Evolutionary conservation across 2,888 invertebrate genomes (phyloP).

Genomic region (Leptinotarsa tumamoca): DNA sequence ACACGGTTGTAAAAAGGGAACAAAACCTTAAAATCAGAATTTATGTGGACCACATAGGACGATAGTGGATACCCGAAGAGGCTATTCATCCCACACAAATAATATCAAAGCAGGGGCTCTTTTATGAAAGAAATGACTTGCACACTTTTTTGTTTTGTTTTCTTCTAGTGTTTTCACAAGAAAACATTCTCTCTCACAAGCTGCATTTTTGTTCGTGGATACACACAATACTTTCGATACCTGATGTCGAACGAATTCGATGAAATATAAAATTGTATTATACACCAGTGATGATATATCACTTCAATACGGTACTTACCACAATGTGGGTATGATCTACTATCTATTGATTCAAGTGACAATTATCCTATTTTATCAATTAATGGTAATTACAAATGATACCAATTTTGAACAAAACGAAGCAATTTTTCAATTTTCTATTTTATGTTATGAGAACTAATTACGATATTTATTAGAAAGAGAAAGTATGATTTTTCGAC

Average conservation of each 20-base stretch:
- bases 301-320: background rate
- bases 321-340: background rate
- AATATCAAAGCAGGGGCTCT: conserved; percentile 58
- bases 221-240: conserved; percentile 6
- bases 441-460: no score
- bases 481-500: no score
- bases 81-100: conserved; percentile 53
- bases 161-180: conserved; percentile 57
- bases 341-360: conserved; percentile 5
- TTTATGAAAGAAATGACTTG: conserved; percentile 59
- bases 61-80: conserved; percentile 48
- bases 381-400: background rate
- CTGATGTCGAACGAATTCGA: background rate
- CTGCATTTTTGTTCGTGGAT: background rate
- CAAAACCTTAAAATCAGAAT: conserved; percentile 53
- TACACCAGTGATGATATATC: conserved; percentile 3
- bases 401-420: background rate
- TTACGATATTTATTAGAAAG: no score
- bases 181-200: background rate
- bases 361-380: conserved; percentile 20
- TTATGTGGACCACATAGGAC: conserved; percentile 61
- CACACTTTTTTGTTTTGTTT: conserved; percentile 45
- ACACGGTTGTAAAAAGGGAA: conserved; percentile 37
- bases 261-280: background rate
- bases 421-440: no score